Evolutionary conservation across 2,888 invertebrate genomes (phyloP).

Genomic region (Endomychus coccineus): DNA sequence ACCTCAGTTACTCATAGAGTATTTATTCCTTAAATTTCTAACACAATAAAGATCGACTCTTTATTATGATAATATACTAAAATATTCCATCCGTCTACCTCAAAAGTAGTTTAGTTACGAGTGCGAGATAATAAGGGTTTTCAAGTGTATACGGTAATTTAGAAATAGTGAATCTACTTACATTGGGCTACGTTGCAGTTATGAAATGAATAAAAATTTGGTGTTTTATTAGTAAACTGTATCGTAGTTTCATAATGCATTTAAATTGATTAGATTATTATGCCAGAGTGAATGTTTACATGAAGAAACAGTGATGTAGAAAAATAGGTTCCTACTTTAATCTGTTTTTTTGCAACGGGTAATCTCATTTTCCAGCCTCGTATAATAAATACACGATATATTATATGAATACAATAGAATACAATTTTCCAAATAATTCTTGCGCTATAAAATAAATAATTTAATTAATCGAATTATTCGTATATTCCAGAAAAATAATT

Average conservation of each 20-base stretch:
- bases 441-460: no score
- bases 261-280: no score
- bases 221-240: conserved; percentile 24
- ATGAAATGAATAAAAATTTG: conserved; percentile 33
- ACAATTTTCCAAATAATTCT: no score
- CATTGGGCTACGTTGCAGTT: conserved; percentile 38
- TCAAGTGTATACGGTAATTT: conserved; percentile 42
- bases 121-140: conserved; percentile 44
- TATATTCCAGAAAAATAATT: no score
- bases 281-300: no score
- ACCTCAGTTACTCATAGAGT: conserved; percentile 51
- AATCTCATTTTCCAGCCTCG: no score
- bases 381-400: no score
- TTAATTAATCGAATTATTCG: no score
- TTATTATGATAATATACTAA: conserved; percentile 20
- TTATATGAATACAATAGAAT: no score
- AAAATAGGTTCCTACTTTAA: no score
- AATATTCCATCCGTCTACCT: conserved; percentile 46
- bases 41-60: conserved; percentile 20
- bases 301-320: no score
- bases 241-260: neutral
- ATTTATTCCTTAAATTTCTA: conserved; percentile 21
- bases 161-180: conserved; percentile 18
- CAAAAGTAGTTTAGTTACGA: conserved; percentile 34
- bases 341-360: no score